phyloP scores from a whole-genome alignment of 2,797 vertebrate genomes.

The Hirundo rustica region DNA sequence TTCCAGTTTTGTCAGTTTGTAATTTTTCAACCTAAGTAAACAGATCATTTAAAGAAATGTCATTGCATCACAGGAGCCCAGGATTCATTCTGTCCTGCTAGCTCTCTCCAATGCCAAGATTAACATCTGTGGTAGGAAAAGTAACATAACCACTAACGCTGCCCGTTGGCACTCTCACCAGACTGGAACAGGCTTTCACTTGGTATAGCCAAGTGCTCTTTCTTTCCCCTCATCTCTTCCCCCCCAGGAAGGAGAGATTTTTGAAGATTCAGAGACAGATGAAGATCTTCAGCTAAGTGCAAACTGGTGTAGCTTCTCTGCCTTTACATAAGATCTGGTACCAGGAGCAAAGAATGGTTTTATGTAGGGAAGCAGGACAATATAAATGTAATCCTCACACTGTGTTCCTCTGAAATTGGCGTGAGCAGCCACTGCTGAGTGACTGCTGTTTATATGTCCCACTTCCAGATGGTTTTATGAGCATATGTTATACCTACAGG shows the following conservation, averaged over 20 bases:
- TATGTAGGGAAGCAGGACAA: neutral
- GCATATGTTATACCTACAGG: slow-evolving; percentile 49
- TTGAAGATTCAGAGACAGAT: neutral
- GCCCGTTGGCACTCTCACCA: slow-evolving; percentile 13
- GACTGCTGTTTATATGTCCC: slow-evolving; percentile 53
- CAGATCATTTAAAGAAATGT: slow-evolving; percentile 28
- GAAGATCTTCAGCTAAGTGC: neutral
- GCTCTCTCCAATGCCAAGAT: slow-evolving; percentile 25
- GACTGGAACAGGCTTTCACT: slow-evolving; percentile 13
- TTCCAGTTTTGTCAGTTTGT: slow-evolving; percentile 40
- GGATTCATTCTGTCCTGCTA: slow-evolving; percentile 14
- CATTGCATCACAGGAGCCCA: slow-evolving; percentile 5
- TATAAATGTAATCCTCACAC: slow-evolving; percentile 21
- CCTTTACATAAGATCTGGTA: neutral
- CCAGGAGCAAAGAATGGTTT: slow-evolving; percentile 2
- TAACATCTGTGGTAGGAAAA: slow-evolving; percentile 29
- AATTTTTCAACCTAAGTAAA: slow-evolving; percentile 41
- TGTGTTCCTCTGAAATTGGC: slow-evolving; percentile 35
- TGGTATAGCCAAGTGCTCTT: neutral
- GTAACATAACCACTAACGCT: neutral
- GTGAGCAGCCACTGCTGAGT: slow-evolving; percentile 26
- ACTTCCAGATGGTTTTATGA: slow-evolving; percentile 46
- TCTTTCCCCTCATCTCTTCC: neutral
- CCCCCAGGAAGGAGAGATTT: slow-evolving; percentile 17
- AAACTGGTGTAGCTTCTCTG: neutral